phyloP scores from a whole-genome alignment of 2,888 invertebrate genomes.

The Gibbula magus region DNA sequence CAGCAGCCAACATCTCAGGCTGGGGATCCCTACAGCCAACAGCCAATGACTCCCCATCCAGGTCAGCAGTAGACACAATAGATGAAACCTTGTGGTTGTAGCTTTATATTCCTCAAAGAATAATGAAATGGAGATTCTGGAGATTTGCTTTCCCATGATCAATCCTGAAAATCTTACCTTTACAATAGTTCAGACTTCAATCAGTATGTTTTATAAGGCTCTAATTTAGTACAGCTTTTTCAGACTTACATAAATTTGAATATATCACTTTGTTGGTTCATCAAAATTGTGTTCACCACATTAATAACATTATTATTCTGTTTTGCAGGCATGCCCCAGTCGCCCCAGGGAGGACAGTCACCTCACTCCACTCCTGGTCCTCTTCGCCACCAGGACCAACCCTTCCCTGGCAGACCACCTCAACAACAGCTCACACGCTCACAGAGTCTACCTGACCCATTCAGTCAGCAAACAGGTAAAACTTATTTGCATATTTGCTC shows the following conservation, averaged over 20 bases:
- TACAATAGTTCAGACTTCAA: too few species aligned
- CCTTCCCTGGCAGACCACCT: conserved; percentile 39
- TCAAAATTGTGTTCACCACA: not conserved
- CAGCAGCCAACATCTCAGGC: conserved; percentile 13
- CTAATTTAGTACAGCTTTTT: too few species aligned
- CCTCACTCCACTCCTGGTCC: conserved; percentile 30
- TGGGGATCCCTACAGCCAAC: conserved; percentile 54
- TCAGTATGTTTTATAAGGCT: too few species aligned
- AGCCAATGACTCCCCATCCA: conserved; percentile 73
- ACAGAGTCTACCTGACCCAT: conserved; percentile 50
- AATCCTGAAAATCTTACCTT: too few species aligned
- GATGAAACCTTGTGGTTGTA: too few species aligned
- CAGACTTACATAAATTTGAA: too few species aligned
- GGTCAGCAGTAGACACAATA: not conserved
- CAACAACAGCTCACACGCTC: conserved; percentile 48
- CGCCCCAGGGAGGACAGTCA: conserved; percentile 16
- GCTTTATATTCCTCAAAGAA: too few species aligned
- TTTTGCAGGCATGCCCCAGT: not conserved
- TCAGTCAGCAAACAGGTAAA: conserved; percentile 44
- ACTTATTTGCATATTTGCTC: not conserved
- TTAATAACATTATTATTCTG: not conserved
- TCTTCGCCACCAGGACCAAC: conserved; percentile 29
- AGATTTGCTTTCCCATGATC: too few species aligned
- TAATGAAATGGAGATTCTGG: too few species aligned
- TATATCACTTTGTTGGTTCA: not conserved